Evolutionary conservation across 2,113 vertebrate genomes (phyloP).

Genomic region (Emydocephalus ijimae): DNA sequence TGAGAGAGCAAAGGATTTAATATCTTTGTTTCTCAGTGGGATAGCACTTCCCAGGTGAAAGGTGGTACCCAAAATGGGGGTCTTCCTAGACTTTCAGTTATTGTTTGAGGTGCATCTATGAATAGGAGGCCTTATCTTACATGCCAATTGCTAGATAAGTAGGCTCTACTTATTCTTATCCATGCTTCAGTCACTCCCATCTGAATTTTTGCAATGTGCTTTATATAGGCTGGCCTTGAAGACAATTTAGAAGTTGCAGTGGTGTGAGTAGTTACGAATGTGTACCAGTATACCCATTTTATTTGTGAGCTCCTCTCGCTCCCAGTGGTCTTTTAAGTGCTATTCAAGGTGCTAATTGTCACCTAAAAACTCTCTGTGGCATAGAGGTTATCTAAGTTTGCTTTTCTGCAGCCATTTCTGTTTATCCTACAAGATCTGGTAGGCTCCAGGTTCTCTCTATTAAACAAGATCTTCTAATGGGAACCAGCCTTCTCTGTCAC

Average conservation of each 20-base stretch:
- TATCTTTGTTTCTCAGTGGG: not conserved
- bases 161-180: not conserved
- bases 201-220: not conserved
- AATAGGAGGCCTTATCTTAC: not conserved
- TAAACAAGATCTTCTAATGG: not conserved
- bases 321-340: not conserved
- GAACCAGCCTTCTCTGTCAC: not conserved
- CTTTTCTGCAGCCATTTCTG: not conserved
- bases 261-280: not conserved
- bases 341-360: not conserved
- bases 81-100: not conserved
- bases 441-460: not conserved
- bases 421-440: not conserved
- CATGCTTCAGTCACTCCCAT: not conserved
- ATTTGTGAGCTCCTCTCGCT: not conserved
- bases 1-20: not conserved
- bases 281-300: not conserved
- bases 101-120: not conserved
- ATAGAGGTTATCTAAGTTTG: not conserved
- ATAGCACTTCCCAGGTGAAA: not conserved
- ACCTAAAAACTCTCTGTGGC: not conserved
- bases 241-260: not conserved
- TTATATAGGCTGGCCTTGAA: not conserved
- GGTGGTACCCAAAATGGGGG: not conserved
- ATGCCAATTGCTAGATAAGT: not conserved